Conservation (phyloP, 2,888 invertebrate species). For the Osedax fenrisi region DNA sequence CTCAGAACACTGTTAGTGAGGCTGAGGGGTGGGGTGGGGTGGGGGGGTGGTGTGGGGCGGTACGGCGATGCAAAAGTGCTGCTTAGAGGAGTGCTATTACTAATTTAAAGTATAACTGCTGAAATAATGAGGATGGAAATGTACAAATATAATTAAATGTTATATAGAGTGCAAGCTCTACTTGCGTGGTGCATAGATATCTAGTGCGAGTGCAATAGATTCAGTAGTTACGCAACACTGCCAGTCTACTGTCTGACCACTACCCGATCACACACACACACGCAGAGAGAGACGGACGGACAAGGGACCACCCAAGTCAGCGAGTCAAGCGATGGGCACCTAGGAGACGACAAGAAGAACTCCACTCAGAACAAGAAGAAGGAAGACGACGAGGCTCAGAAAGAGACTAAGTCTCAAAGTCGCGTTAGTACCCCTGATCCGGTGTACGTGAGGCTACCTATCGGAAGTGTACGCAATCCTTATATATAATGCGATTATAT, state of each 20-base stretch:
- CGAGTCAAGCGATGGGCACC: background rate
- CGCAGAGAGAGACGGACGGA: constrained; percentile 4
- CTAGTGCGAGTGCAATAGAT: too few relatives aligned
- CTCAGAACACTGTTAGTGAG: constrained; percentile 39
- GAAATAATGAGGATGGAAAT: too few relatives aligned
- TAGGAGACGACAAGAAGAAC: constrained; percentile 7
- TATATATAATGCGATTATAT: too few relatives aligned
- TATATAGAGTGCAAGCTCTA: too few relatives aligned
- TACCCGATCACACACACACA: too few relatives aligned
- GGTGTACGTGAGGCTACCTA: too few relatives aligned
- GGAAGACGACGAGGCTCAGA: constrained; percentile 2
- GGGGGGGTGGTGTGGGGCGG: constrained; percentile 41
- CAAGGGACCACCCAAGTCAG: background rate
- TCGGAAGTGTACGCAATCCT: too few relatives aligned
- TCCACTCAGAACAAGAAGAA: background rate
- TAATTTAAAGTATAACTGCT: background rate
- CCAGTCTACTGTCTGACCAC: too few relatives aligned
- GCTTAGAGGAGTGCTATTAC: constrained; percentile 38
- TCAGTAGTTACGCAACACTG: too few relatives aligned
- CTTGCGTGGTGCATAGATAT: too few relatives aligned
- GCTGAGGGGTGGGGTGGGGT: constrained; percentile 37
- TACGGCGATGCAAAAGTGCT: constrained; percentile 38
- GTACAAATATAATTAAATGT: too few relatives aligned
- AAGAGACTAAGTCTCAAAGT: background rate
- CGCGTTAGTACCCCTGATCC: too few relatives aligned